These are phyloP conservation scores for Microtus californicus DNA, from an alignment of 2,797 vertebrate species.

Conservation along the genomic window DNA sequence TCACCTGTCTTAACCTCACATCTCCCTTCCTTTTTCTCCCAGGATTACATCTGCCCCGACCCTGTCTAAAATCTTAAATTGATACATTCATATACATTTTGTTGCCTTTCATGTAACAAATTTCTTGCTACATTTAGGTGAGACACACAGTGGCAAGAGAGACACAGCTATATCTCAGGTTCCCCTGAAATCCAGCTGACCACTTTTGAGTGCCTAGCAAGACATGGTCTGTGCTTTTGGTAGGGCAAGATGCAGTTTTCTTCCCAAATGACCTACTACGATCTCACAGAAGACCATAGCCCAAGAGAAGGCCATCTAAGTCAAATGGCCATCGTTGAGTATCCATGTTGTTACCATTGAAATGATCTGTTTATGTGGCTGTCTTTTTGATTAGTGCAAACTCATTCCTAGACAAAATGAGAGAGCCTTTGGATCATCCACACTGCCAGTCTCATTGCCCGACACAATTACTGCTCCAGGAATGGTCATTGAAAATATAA, in stretches of 20 bases:
- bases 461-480: neutral
- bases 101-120: neutral
- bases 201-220: neutral
- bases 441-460: neutral
- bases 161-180: neutral
- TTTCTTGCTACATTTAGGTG: neutral
- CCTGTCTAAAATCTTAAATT: neutral
- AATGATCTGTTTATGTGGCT: neutral
- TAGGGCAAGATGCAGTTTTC: neutral
- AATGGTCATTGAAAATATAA: neutral
- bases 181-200: neutral
- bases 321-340: neutral
- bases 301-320: neutral
- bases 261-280: neutral
- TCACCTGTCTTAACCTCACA: neutral
- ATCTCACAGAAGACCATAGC: neutral
- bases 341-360: neutral
- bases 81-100: neutral
- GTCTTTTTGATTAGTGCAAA: neutral
- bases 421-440: neutral
- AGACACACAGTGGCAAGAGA: neutral
- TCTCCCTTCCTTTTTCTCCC: neutral
- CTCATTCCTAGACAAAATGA: neutral
- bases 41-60: neutral
- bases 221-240: neutral